phyloP scores from a whole-genome alignment of 2,113 vertebrate species.

The Hemichromis elongatus region DNA sequence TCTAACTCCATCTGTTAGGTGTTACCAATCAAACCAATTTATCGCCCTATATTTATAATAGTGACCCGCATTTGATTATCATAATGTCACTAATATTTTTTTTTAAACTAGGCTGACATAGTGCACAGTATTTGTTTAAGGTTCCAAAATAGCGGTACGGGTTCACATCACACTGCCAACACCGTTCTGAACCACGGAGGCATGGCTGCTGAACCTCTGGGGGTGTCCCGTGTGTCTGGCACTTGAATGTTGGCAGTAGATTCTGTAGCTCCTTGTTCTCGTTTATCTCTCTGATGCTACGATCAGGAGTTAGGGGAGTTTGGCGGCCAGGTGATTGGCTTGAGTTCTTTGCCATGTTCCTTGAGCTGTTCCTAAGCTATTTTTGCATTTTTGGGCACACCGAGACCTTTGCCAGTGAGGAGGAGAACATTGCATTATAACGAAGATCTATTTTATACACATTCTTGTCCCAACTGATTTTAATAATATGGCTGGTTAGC shows the following conservation, averaged over 20 bases:
- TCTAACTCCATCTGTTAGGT: not conserved
- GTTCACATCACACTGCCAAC: not conserved
- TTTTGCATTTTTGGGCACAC: not conserved
- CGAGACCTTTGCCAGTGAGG: not conserved
- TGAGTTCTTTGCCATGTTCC: not conserved
- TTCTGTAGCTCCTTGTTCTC: not conserved
- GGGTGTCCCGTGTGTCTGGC: not conserved
- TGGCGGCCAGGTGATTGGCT: not conserved
- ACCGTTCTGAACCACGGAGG: not conserved
- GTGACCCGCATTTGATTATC: conserved; percentile 28
- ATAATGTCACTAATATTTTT: not conserved
- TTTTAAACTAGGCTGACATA: not conserved
- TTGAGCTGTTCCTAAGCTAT: not conserved
- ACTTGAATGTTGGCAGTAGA: not conserved
- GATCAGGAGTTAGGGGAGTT: not conserved
- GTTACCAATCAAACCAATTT: conserved; percentile 31
- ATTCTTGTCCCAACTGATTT: not conserved
- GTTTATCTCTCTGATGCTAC: not conserved
- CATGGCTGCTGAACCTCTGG: not conserved
- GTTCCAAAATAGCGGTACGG: not conserved
- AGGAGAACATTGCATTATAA: not conserved
- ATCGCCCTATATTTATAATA: conserved; percentile 19
- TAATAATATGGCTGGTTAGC: not conserved
- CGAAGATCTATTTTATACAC: not conserved
- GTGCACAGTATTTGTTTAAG: not conserved